These are phyloP conservation scores for Eleginops maclovinus DNA, from an alignment of 2,113 vertebrate species.

Conservation along the genomic window DNA sequence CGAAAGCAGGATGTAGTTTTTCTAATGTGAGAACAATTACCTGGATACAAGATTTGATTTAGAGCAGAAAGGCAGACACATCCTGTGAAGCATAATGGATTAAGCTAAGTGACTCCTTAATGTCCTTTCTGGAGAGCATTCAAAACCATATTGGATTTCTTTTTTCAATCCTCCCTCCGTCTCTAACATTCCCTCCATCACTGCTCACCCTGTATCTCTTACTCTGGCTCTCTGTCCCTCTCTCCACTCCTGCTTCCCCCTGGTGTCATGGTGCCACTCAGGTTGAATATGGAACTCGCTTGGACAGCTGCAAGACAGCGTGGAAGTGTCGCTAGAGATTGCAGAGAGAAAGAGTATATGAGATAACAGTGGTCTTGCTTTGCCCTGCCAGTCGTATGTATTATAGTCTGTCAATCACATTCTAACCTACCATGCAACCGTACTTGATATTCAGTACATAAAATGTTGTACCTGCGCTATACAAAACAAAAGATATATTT, in stretches of 20 bases:
- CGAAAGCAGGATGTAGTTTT: constrained; percentile 41
- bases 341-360: constrained; percentile 30
- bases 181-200: constrained; percentile 30
- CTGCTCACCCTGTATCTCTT: constrained; percentile 22
- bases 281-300: constrained; percentile 43
- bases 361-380: constrained; percentile 60
- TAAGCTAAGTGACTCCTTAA: constrained; percentile 79
- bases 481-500: background rate
- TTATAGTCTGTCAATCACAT: constrained; percentile 65
- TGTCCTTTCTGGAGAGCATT: constrained; percentile 79
- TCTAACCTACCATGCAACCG: constrained; percentile 32
- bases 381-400: constrained; percentile 50
- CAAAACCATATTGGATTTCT: constrained; percentile 72
- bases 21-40: constrained; percentile 78
- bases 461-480: background rate
- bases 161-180: background rate
- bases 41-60: constrained; percentile 79
- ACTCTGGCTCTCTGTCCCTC: constrained; percentile 2
- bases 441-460: constrained; percentile 34
- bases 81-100: constrained; percentile 74
- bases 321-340: constrained; percentile 49
- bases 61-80: constrained; percentile 51
- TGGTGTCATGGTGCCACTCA: constrained; percentile 16
- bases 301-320: constrained; percentile 38
- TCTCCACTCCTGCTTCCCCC: constrained; percentile 5